Conservation (phyloP, 2,113 vertebrate species). For the Ramphastos sulfuratus region DNA sequence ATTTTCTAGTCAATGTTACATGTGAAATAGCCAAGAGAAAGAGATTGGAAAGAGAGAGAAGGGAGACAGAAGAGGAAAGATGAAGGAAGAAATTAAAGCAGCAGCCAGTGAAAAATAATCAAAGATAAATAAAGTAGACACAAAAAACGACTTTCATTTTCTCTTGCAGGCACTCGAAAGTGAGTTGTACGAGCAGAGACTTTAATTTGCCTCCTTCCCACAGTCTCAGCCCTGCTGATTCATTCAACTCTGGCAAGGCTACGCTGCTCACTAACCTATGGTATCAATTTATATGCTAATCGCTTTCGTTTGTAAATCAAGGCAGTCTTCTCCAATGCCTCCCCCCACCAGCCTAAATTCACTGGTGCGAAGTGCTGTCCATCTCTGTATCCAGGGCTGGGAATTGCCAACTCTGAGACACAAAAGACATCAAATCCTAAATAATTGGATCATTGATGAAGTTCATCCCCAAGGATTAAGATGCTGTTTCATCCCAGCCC, state of each 20-base stretch:
- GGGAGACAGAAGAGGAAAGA: not conserved
- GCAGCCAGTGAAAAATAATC: not conserved
- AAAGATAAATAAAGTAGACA: slow-evolving; percentile 37
- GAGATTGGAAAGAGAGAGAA: not conserved
- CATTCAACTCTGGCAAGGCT: not conserved
- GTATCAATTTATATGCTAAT: slow-evolving; percentile 74
- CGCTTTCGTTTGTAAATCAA: slow-evolving; percentile 35
- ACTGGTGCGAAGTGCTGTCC: not conserved
- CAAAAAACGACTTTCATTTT: slow-evolving; percentile 49
- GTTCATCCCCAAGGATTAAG: slow-evolving; percentile 37
- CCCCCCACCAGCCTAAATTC: not conserved
- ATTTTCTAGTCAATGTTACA: not conserved
- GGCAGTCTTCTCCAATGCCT: not conserved
- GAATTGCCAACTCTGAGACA: not conserved
- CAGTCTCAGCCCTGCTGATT: not conserved
- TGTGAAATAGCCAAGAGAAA: not conserved
- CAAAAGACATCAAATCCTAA: slow-evolving; percentile 22
- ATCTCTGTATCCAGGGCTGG: not conserved
- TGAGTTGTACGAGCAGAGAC: not conserved
- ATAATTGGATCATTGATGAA: slow-evolving; percentile 61
- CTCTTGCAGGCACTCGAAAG: not conserved
- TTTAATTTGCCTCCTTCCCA: slow-evolving; percentile 50
- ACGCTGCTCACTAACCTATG: not conserved
- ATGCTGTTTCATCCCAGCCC: slow-evolving; percentile 1
- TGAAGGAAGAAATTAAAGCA: not conserved